Base-by-base conservation (phyloP, 2,888 invertebrate genomes). In the Lasioglossum vierecki region DNA sequence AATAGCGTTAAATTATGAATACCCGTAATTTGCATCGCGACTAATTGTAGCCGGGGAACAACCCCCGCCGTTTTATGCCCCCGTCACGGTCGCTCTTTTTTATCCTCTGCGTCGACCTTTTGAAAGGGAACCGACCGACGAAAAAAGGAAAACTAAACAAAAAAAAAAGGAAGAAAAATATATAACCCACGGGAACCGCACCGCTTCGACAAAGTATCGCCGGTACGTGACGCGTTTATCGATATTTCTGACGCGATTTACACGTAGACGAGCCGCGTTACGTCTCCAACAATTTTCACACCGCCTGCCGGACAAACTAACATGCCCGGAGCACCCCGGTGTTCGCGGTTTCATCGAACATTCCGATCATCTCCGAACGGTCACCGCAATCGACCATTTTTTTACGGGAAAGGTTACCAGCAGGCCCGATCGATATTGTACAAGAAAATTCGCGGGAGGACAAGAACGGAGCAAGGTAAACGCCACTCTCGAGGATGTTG, bases 1-100 rank as follows among this genome's bases (percentile, higher is more conserved):
- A 85, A 80, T 85, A 80, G 85, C 78, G 78, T 85, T 87, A 80
- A 85, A 80, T 87, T 85, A 85, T 85, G 86, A 87, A 86, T 86
- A 71, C 80, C 73, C 79, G 80, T 86, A 71, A 87, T 87, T 86
- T 83, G 63, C 83, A 81, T 78, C 66, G 53, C 15, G 83, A 73
- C 53, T 87, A 86, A 87, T 87, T 81, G 83, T 83, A 80, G 30
- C 30, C 53, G 73, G 74, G 76, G 53, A 53, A 73, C 78, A 79
- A 80, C 44, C 44, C 44, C 44, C 26, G 66, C 41, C 79, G 39
- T 44, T 53, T 53, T n/a, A 49, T 22, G 9, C 41, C 22, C 11
- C 11, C 5, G 68, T 0, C 76, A 11, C 22, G 30, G 8, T 18
- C 11, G 3, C 9, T 18, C 41, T 13, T 73, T 44, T 57, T 68